Conservation (phyloP, 1,140 invertebrate species). For the Drosophila saltans region DNA sequence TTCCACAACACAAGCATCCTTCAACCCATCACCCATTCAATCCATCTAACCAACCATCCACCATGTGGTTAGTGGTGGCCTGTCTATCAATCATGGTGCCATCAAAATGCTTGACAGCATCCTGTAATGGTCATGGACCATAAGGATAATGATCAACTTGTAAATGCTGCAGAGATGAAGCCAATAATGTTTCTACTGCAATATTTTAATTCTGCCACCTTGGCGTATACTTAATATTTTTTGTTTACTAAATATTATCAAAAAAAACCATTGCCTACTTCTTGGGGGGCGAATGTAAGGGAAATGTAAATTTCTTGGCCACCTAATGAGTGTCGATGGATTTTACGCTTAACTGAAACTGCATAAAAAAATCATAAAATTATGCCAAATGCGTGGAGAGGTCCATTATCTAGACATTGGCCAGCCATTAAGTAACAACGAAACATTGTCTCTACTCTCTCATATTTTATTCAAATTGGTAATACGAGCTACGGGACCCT, state of each 20-base stretch:
- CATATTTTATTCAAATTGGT: slow-evolving; percentile 83
- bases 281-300: slow-evolving; percentile 19
- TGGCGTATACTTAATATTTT: slow-evolving; percentile 33
- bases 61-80: neutral
- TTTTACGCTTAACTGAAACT: slow-evolving; percentile 40
- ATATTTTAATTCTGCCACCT: slow-evolving; percentile 18
- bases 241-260: too few relatives aligned
- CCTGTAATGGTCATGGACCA: slow-evolving; percentile 58
- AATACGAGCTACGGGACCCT: slow-evolving; percentile 53
- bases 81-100: slow-evolving; percentile 62
- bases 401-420: slow-evolving; percentile 71
- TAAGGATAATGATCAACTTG: slow-evolving; percentile 4
- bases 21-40: too few relatives aligned
- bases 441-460: slow-evolving; percentile 31
- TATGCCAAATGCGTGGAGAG: slow-evolving; percentile 40
- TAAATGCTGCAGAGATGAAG: neutral
- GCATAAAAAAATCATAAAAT: slow-evolving; percentile 71
- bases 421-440: slow-evolving; percentile 47
- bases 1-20: neutral
- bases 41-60: neutral
- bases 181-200: neutral
- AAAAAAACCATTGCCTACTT: slow-evolving; percentile 33
- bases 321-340: slow-evolving; percentile 64
- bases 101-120: slow-evolving; percentile 70
- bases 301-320: slow-evolving; percentile 33